Base-by-base conservation (phyloP, 1,140 invertebrate genomes). In the Panulirus ornatus region DNA sequence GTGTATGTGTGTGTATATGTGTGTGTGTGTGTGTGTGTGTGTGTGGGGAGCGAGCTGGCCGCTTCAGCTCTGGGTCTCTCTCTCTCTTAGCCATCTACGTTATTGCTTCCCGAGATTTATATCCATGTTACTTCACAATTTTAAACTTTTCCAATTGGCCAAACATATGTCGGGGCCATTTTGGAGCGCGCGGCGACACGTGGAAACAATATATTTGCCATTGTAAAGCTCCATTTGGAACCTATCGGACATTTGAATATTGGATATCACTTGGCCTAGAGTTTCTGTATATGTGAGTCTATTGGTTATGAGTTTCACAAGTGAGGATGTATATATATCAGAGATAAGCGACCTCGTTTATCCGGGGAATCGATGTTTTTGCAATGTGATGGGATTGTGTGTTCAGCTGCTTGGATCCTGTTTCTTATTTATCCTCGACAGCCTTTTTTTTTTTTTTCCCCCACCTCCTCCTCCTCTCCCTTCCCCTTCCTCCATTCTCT, bases 81-180 rank as follows among this genome's bases (percentile, higher is more conserved):
- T 47, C 14, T 30, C 58, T 66, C 58, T 27, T 5, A 19, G 11
- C 78, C 78, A 44, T 27, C 71, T 71, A 58, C 81, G 91, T 88
- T 91, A 91, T 91, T 91, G 91, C 91, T 81, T 78, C 54, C 51
- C 71, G 54, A 91, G 91, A 91, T 91, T 91, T 91, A 91, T 91
- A 78, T 89, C 86, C 75, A 79, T 88, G 91, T 91, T 88, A 84
- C 86, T 91, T 91, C 91, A 88, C 91, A 91, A 91, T 91, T 91
- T 91, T 91, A 91, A 91, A 91, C 86, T 91, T 91, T 91, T 91
- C 91, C 91, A 91, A 91, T 91, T 91, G 91, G 91, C 86, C 91
- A 91, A 91, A 91, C 91, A 91, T 91, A 91, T 91, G 91, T 91
- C 91, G 91, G 84, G 91, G 79, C 91, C 84, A 86, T 91, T 91